A percentile compares a stretch with the other conserved stretches of the same genome.
These are phyloP conservation scores for Oryzias melastigma DNA, from an alignment of 2,113 vertebrate species.

Conservation along the genomic window DNA sequence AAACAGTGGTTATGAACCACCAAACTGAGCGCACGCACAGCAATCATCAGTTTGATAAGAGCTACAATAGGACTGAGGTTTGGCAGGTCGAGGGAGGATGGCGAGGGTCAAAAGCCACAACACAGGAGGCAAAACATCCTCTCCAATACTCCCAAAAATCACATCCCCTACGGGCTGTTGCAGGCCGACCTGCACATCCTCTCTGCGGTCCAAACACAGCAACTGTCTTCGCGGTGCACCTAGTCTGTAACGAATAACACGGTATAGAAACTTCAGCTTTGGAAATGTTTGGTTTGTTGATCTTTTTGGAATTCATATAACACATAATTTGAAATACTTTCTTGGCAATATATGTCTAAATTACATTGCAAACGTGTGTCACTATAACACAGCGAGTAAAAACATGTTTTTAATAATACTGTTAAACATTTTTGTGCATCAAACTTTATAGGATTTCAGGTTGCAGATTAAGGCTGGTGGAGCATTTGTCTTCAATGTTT, in stretches of 20 bases:
- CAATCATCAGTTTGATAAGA: constrained; percentile 47
- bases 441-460: constrained; percentile 5
- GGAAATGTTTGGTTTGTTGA: constrained; percentile 23
- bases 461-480: constrained; percentile 1
- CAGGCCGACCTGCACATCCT: constrained; percentile 67
- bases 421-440: no score
- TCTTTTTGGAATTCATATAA: background rate
- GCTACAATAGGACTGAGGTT: constrained; percentile 56
- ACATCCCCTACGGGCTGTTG: constrained; percentile 48
- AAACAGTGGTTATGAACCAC: background rate
- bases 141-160: constrained; percentile 54
- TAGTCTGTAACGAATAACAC: constrained; percentile 20
- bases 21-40: constrained; percentile 33
- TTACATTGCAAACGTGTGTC: no score
- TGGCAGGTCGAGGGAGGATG: constrained; percentile 64
- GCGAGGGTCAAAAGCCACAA: constrained; percentile 67
- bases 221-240: constrained; percentile 47
- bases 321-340: background rate
- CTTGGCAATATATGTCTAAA: no score
- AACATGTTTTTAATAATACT: no score
- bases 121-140: constrained; percentile 78
- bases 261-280: constrained; percentile 9
- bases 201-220: constrained; percentile 59
- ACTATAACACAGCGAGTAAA: no score
- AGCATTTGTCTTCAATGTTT: constrained; percentile 1